Base-by-base conservation (phyloP, 2,797 vertebrate species). In the Poecilia picta region DNA sequence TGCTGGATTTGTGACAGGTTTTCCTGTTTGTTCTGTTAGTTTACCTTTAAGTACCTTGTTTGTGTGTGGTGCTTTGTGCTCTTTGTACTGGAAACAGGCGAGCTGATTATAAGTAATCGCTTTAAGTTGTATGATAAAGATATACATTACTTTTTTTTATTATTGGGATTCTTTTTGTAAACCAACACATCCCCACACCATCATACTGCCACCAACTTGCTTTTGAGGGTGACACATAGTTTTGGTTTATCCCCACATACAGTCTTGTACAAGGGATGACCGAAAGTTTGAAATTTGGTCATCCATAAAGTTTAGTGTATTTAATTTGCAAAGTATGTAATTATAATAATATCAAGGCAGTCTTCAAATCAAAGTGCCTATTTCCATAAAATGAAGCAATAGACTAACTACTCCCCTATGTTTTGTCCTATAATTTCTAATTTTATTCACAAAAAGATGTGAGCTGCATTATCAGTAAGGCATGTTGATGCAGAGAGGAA, bases 1-100 rank as follows among this genome's bases (percentile, higher is more conserved):
- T 53, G 80, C 81, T 88, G 88, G 64, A 70, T 81, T 86, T 82
- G 87, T 91, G 90, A 90, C 91, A 92, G 87, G 51, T 85, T 89
- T 82, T 41, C 81, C 79, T 80, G 83, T 86, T 71, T 28, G 68
- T 23, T 66, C 77, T 72, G 43, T 49, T 79, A 75, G 57, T 78
- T 71, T 79, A 62, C 78, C 64, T 82, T 85, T 62, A 74, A 85
- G 75, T 57, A 51, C 73, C 73, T 64, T 47, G 68, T 49, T 39
- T 81, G 73, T 82, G 82, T 8, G 71, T 45, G 66, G 72, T 59
- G 75, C 33, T 80, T 59, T 70, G 79, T 81, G 73, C 70, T 33
- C 74, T 77, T 74, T 82, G 62, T 72, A 43, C 47, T 81, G 23
- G 75, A 75, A 73, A 83, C 53, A 72, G 20, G 28, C 23, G 7